Conservation (phyloP, 2,113 vertebrate species). For the Circaetus gallicus region DNA sequence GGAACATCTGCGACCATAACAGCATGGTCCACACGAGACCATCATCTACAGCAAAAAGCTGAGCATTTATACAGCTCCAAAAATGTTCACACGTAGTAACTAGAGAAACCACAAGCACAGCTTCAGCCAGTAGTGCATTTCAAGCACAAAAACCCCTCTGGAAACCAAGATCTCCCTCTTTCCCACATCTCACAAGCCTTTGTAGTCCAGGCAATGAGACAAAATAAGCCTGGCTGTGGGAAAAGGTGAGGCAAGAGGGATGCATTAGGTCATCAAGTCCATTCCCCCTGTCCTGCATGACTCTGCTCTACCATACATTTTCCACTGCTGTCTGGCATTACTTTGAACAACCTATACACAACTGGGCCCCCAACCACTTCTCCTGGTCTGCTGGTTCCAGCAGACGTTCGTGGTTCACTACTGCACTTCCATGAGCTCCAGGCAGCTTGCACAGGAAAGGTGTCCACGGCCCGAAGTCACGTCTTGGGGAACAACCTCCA, state of each 20-base stretch:
- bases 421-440: background rate
- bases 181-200: background rate
- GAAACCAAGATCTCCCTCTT: background rate
- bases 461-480: fast-evolving
- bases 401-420: background rate
- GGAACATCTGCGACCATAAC: background rate
- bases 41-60: background rate
- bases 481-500: background rate
- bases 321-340: background rate
- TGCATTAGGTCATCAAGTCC: background rate
- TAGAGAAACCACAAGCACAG: background rate
- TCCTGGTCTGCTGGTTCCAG: background rate
- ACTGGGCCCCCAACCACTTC: background rate
- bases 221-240: background rate
- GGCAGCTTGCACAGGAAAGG: background rate
- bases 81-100: background rate
- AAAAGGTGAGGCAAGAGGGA: background rate
- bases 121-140: too few species aligned
- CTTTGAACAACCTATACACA: background rate
- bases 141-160: background rate
- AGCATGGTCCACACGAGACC: background rate
- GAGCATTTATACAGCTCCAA: background rate
- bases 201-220: background rate
- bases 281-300: too few species aligned
- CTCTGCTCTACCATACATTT: background rate